A percentile compares a stretch with the other conserved stretches of the same genome.
Conservation (phyloP, 1,140 invertebrate species). For the Drosophila rhopaloa region DNA sequence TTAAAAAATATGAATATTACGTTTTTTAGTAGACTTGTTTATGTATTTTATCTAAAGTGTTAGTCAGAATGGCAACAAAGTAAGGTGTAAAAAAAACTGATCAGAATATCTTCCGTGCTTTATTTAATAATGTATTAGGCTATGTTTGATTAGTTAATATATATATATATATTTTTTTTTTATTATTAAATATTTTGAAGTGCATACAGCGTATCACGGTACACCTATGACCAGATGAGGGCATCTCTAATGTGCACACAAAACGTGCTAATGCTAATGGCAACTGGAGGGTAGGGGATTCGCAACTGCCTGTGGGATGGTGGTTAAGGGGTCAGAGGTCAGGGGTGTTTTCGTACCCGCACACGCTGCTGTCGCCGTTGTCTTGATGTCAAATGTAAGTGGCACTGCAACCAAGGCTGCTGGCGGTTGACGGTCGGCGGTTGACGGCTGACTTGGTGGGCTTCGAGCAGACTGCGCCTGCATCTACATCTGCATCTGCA, state of each 20-base stretch:
- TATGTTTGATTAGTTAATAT: too few species aligned
- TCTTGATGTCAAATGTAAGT: conserved; percentile 55
- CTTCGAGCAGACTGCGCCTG: conserved; percentile 21
- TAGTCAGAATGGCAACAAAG: too few species aligned
- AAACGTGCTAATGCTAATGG: conserved; percentile 61
- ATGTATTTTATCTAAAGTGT: too few species aligned
- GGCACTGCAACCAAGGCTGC: conserved; percentile 51
- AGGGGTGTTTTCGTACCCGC: conserved; percentile 37
- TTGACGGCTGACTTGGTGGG: conserved; percentile 25
- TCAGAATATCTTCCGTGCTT: too few species aligned
- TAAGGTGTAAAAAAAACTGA: too few species aligned
- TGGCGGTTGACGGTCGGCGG: conserved; percentile 18
- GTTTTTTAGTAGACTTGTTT: too few species aligned
- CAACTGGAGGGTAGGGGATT: conserved; percentile 14
- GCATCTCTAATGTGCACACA: conserved; percentile 59
- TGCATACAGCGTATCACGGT: conserved; percentile 13
- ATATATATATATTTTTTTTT: too few species aligned
- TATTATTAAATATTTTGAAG: not conserved
- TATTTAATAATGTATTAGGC: too few species aligned
- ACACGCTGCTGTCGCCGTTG: conserved; percentile 30
- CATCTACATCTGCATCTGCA: conserved; percentile 33
- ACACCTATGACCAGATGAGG: conserved; percentile 52
- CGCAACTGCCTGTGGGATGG: conserved; percentile 5
- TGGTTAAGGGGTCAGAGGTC: conserved; percentile 13
- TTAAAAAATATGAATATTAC: too few species aligned